Evolutionary conservation across 37 sponge, comb jelly and placozoan genomes (phyloP).

Genomic region (Bolinopsis microptera): DNA sequence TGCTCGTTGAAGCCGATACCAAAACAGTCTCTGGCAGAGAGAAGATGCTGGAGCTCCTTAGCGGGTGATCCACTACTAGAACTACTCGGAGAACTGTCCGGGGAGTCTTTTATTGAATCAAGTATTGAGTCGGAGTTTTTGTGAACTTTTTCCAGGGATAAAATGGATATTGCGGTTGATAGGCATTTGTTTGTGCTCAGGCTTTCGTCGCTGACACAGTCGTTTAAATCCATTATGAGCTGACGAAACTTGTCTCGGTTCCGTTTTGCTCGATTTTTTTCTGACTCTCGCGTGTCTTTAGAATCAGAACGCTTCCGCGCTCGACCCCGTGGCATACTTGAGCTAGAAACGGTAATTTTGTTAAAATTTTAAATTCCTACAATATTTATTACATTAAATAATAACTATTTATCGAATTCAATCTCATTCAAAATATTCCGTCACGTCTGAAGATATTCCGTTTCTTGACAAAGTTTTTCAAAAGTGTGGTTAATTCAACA

Average conservation of each 20-base stretch:
- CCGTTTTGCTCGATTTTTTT: conserved; percentile 20
- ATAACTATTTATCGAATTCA: too few species aligned
- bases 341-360: neutral
- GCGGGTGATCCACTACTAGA: neutral
- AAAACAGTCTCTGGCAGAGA: conserved; percentile 23
- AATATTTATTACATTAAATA: too few species aligned
- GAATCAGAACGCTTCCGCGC: neutral
- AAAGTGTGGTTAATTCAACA: too few species aligned
- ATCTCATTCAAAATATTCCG: too few species aligned
- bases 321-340: neutral
- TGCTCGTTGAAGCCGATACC: conserved; percentile 4
- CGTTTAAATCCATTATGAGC: conserved; percentile 27
- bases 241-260: conserved; percentile 44
- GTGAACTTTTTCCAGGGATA: conserved; percentile 30
- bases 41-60: neutral
- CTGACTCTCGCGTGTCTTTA: neutral
- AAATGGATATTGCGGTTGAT: neutral
- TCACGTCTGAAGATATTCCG: too few species aligned
- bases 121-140: neutral
- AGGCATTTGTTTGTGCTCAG: conserved; percentile 56
- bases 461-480: too few species aligned
- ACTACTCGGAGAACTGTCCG: neutral
- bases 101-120: neutral
- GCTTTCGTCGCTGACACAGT: conserved; percentile 28
- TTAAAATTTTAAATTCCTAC: too few species aligned